phyloP scores from a whole-genome alignment of 1,140 invertebrate genomes.

The Macrobrachium rosenbergii region DNA sequence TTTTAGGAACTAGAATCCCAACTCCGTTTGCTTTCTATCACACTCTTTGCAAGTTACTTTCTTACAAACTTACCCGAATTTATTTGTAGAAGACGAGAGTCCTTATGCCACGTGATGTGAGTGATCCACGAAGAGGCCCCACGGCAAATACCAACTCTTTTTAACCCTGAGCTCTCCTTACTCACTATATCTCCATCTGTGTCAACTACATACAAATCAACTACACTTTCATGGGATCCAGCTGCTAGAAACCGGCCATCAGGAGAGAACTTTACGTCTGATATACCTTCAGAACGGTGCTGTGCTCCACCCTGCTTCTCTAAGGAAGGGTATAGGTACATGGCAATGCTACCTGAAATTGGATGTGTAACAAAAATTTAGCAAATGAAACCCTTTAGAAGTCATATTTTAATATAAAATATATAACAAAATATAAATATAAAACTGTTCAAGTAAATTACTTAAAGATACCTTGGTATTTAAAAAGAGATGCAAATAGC shows the following conservation, averaged over 20 bases:
- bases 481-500: neutral
- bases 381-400: too few species aligned
- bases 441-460: too few species aligned
- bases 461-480: neutral
- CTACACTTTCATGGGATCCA: conserved; percentile 61
- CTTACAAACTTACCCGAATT: conserved; percentile 49
- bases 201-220: conserved; percentile 63
- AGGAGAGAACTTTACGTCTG: conserved; percentile 63
- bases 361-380: too few species aligned
- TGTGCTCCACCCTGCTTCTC: conserved; percentile 52
- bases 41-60: too few species aligned
- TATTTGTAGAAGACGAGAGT: conserved; percentile 52
- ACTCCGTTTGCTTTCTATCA: neutral
- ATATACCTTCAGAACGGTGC: conserved; percentile 56
- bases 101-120: conserved; percentile 61
- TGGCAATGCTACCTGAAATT: conserved; percentile 53
- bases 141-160: conserved; percentile 52
- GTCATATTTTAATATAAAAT: too few species aligned
- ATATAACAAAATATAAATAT: too few species aligned
- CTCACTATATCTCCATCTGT: conserved; percentile 53
- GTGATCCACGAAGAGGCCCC: conserved; percentile 62
- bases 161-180: conserved; percentile 49
- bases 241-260: conserved; percentile 60
- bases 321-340: conserved; percentile 49
- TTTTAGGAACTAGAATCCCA: too few species aligned